Base-by-base conservation (phyloP, 2,888 invertebrate species). In the Phorcus lineatus region DNA sequence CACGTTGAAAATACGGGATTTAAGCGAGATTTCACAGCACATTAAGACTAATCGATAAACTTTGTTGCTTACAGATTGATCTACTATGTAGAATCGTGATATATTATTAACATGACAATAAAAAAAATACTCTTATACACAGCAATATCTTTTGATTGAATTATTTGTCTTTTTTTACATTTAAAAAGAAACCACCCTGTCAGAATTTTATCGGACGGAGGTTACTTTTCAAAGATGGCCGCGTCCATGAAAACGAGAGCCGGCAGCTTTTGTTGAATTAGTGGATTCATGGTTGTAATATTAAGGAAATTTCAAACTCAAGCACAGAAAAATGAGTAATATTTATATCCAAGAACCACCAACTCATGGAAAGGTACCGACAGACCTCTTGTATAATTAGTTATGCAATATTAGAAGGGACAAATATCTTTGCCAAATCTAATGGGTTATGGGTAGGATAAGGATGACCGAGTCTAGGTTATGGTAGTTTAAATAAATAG, bases 271-370 rank as follows among this genome's bases (percentile, higher is more conserved):
- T 24, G n/a, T 36, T 36, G 77, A n/a, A 28, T 9, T 47, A 1
- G 11, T 47, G 9, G 36, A 11, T 16, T 16, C 19, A 9, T 19
- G 13, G 19, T 3, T 28, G 0, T 19, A 40, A 47, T 77, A 47
- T 40, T 16, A 7, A 3, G 6, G n/a, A 22, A 62, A 36, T 62
- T 36, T 57, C 6, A 9, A 11, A 19, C 19, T 36, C 3, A 54
- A 9, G 17, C 55, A 62, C 17, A 19, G 22, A 66, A 40, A 28
- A 77, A 99, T 99, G 99, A 99, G 98, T 95, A 99, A 97, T 90
- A 97, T 99, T 93, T 99, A 99, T 91, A 98, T 99, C 90, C 97
- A 98, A 92, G 99, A 99, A 94, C 99, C 99, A 16, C 97, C 97
- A 13, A 97, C 99, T 0, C 95, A 96, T 70, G 99, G 98, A 88